Conservation (phyloP, 2,888 invertebrate species). For the Eristalis intricaria region DNA sequence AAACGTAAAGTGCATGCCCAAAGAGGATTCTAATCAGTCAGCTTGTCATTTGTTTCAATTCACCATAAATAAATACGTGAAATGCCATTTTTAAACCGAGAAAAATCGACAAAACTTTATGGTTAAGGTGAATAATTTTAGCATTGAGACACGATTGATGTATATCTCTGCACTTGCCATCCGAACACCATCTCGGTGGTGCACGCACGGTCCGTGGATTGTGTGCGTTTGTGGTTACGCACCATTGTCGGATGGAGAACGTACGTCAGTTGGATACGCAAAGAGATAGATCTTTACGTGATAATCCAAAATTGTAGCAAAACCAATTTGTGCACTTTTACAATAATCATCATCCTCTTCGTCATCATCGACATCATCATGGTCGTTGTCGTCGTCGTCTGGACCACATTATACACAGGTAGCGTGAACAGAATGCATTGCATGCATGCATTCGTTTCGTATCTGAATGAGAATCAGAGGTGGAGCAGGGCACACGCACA, state of each 20-base stretch:
- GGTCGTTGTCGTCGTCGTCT: not conserved
- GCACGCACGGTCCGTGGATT: not conserved
- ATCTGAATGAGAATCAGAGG: conserved; percentile 36
- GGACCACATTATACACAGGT: not conserved
- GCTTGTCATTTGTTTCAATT: conserved; percentile 73
- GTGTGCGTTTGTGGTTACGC: conserved; percentile 26
- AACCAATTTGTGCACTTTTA: conserved; percentile 72
- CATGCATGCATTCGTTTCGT: conserved; percentile 42
- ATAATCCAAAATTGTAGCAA: conserved; percentile 71
- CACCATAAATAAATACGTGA: conserved; percentile 61
- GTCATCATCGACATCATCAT: not conserved
- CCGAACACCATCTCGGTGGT: not conserved
- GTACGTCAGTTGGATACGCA: conserved; percentile 14
- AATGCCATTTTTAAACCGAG: conserved; percentile 47
- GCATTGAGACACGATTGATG: conserved; percentile 30
- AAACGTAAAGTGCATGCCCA: conserved; percentile 56
- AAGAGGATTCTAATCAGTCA: conserved; percentile 72
- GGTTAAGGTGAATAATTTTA: conserved; percentile 64
- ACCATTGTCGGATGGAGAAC: conserved; percentile 28
- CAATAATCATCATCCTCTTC: conserved; percentile 50
- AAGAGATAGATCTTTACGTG: conserved; percentile 66
- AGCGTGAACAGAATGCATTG: conserved; percentile 49
- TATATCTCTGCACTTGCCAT: conserved; percentile 15
- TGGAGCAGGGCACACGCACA: not conserved
- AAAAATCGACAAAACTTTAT: conserved; percentile 62